A percentile compares a stretch with the other conserved stretches of the same genome.
Conservation (phyloP, 1,140 invertebrate species). For the Temnothorax curvispinosus region DNA sequence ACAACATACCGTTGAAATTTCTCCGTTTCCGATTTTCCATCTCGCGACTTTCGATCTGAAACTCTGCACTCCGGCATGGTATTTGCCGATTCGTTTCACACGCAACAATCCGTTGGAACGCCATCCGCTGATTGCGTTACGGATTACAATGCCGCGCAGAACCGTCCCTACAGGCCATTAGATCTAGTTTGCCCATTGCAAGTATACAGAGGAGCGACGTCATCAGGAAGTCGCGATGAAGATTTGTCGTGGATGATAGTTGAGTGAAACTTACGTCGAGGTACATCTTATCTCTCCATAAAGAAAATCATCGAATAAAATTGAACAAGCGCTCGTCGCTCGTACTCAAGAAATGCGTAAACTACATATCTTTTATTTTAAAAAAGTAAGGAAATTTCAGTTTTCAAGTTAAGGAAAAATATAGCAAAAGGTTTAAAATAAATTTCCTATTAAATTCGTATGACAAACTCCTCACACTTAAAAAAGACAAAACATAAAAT, state of each 20-base stretch:
- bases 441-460: background rate
- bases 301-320: background rate
- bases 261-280: background rate
- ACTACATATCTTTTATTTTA: background rate
- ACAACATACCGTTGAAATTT: background rate
- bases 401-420: background rate
- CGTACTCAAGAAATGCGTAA: background rate
- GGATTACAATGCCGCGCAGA: constrained; percentile 67
- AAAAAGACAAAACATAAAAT: background rate
- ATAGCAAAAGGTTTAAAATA: background rate
- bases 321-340: background rate
- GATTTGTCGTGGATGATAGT: background rate
- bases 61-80: background rate
- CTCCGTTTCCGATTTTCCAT: background rate
- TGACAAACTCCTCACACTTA: background rate
- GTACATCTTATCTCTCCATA: background rate
- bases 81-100: constrained; percentile 41
- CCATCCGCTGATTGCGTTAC: constrained; percentile 69
- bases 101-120: constrained; percentile 53
- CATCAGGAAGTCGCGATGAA: constrained; percentile 15
- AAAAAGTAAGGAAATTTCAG: background rate
- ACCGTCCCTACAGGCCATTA: constrained; percentile 60
- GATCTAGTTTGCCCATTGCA: background rate
- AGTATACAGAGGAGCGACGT: background rate
- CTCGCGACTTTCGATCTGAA: background rate